These are phyloP conservation scores for Ophonus ardosiacus DNA, from an alignment of 2,888 invertebrate species.

Conservation along the genomic window DNA sequence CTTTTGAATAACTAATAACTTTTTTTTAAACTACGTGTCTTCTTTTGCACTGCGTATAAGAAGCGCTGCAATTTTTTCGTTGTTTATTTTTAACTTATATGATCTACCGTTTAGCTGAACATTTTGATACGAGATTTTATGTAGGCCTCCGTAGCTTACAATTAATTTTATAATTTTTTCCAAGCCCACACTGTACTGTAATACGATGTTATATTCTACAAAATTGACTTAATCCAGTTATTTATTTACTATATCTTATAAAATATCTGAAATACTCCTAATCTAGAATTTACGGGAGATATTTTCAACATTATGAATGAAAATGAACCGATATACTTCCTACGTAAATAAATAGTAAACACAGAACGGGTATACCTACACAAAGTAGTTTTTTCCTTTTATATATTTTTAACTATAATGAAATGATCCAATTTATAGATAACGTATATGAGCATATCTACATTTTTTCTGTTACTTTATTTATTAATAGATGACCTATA, in stretches of 20 bases:
- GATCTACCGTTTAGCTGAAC: not conserved
- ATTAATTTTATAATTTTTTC: constrained; percentile 7
- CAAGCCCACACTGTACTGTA: not conserved
- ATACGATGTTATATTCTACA: not conserved
- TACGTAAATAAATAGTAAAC: too few relatives aligned
- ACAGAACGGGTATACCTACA: too few relatives aligned
- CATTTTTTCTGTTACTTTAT: too few relatives aligned
- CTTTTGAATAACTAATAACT: too few relatives aligned
- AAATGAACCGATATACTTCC: too few relatives aligned
- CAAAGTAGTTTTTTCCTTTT: too few relatives aligned
- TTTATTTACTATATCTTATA: not conserved
- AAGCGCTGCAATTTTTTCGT: not conserved
- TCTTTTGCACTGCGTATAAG: not conserved
- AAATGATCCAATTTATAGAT: too few relatives aligned
- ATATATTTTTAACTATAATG: too few relatives aligned
- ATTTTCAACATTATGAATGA: too few relatives aligned
- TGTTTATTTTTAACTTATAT: not conserved
- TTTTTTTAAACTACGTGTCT: too few relatives aligned
- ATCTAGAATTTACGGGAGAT: constrained; percentile 1
- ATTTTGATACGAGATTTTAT: not conserved
- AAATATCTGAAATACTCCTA: not conserved
- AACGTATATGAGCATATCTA: too few relatives aligned
- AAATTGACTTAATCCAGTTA: constrained; percentile 2
- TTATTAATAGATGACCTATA: too few relatives aligned
- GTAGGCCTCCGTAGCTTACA: not conserved